Base-by-base conservation (phyloP, 2,888 invertebrate species). In the Agrochola lychnidis region DNA sequence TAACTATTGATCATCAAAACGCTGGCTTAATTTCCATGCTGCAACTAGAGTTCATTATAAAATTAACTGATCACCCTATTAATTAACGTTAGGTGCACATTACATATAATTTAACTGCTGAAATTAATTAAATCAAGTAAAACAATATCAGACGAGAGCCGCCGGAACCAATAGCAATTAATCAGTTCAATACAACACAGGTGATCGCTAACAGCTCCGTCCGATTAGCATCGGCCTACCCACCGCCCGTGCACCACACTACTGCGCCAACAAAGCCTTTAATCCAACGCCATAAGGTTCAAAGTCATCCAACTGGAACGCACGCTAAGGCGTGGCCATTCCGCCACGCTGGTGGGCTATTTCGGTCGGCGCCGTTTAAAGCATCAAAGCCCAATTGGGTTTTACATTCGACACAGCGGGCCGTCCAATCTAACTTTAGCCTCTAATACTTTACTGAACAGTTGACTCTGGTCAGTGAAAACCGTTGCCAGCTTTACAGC, bases 361-460 rank as follows among this genome's bases (percentile, higher is more conserved):
- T 94, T 92, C 91, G 92, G 93, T 90, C 90, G 92, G 93, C 90
- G 88, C 93, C 93, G 94, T 92, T 95, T 95, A 94, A 93, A 94
- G 93, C 94, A 94, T 95, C 94, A 94, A 94, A 95, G 94, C 93
- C 93, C 94, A 94, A 95, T 95, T 94, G 93, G 93, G 94, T 94
- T 95, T 95, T 94, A 95, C 95, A 95, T 94, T 92, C 92, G 93
- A 94, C 93, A 91, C 90, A 89, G 90, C 89, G 91, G 92, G 87
- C 89, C 92, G 93, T 93, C 93, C 95, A 94, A 95, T 95, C 94
- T 94, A 94, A 94, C 94, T 94, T 92, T 91, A 92, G 90, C 91
- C 90, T 90, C 92, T 92, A 91, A 92, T 90, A 91, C 87, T 84
- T 89, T 86, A 79, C 87, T 77, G 86, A 82, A 79, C 72, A 81